Percentiles rank a stretch among this genome's conserved stretches.
These are phyloP conservation scores for Dryobota labecula DNA, from an alignment of 2,888 invertebrate genomes.

Conservation along the genomic window DNA sequence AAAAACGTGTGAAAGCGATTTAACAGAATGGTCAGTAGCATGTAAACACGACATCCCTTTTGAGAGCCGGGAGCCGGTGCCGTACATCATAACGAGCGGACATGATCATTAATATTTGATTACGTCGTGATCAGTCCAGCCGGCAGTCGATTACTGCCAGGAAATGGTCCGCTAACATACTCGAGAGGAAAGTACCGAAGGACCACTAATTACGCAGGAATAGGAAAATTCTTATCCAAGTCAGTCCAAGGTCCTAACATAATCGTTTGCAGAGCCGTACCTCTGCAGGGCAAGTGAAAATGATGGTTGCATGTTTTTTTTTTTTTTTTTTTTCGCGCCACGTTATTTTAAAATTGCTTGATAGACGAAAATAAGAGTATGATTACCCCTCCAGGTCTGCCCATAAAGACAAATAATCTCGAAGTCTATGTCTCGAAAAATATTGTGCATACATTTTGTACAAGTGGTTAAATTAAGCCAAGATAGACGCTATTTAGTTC, in stretches of 20 bases:
- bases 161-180: conserved; percentile 74
- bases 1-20: not conserved
- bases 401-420: not conserved
- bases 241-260: not conserved
- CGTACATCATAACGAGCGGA: conserved; percentile 61
- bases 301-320: too few species aligned
- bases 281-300: not conserved
- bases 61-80: conserved; percentile 1
- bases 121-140: conserved; percentile 70
- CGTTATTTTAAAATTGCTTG: not conserved
- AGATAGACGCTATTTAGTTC: too few species aligned
- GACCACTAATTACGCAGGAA: not conserved
- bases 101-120: conserved; percentile 74
- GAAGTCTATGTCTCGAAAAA: not conserved
- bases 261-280: not conserved
- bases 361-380: too few species aligned
- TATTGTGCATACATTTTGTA: not conserved
- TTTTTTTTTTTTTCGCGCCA: too few species aligned
- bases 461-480: too few species aligned
- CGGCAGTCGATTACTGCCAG: conserved; percentile 82
- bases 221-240: not conserved
- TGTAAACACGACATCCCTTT: conserved; percentile 31
- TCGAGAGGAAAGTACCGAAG: conserved; percentile 21
- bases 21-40: conserved; percentile 26
- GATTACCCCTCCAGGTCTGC: not conserved